Evolutionary conservation across 2,888 invertebrate species (phyloP), one percentile per base, ranked within the genome.

Genomic region (Cheiracanthium punctorium): DNA sequence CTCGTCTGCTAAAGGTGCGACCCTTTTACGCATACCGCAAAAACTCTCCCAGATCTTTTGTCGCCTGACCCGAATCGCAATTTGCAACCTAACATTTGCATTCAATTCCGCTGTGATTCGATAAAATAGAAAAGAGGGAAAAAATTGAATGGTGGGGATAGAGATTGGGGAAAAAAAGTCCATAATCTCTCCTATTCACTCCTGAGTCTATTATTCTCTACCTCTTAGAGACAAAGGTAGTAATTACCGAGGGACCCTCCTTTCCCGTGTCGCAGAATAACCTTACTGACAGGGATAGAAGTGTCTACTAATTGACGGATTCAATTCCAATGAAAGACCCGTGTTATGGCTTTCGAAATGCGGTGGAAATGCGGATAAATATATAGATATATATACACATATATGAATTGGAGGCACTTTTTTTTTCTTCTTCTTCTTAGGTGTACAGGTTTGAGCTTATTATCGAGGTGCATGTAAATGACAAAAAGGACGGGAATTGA

Each of bases 161-260:
- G 58, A 52, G 48, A 28, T 37, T 24, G 14, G 52, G 52, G 52
- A 52, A 58, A 52, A 29, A 14, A 8, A 29, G 29, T 29, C 72
- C 72, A 29, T 30, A 52, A 74, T 41, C 74, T 64, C 48, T 32
- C 72, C 73, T 48, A 73, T 73, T 80, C 41, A 71, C 71, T 58
- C 30, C 58, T 33, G 30, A 73, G 76, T 82, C 82, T 76, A 82
- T 82, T 82, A 71, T 82, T 41, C 65, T 71, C 33, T 41, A 64
- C 71, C 76, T 76, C 69, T 82, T 82, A 73, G 67, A 86, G 85
- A 87, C 87, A 87, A 87, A 87, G 87, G 87, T 87, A 87, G 87
- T 81, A 81, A 87, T 87, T 87, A 87, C 81, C 67, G 29, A 48
- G 43, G 76, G 80, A 64, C 67, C 84, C 87, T 81, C 87, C 87